phyloP scores from a whole-genome alignment of 1,140 invertebrate species.

The Hycleus phaleratus region DNA sequence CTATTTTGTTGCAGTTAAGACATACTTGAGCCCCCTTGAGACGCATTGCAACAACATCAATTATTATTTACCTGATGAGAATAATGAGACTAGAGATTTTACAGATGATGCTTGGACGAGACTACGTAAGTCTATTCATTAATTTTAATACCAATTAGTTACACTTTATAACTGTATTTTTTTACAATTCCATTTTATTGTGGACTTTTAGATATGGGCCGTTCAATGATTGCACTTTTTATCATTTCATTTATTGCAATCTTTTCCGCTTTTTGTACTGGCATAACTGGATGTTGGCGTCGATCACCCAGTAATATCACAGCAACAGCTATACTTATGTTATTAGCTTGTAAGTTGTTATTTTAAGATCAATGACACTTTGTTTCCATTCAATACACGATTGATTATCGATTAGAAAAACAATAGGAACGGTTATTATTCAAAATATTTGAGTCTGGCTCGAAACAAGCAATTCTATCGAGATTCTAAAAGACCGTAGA shows the following conservation, averaged over 20 bases:
- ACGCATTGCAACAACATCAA: slow-evolving; percentile 92
- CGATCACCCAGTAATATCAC: slow-evolving; percentile 87
- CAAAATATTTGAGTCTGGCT: too few species aligned
- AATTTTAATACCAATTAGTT: too few species aligned
- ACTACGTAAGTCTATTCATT: slow-evolving; percentile 55
- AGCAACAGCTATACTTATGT: slow-evolving; percentile 84
- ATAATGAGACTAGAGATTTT: slow-evolving; percentile 71
- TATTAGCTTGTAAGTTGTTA: slow-evolving; percentile 70
- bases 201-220: slow-evolving; percentile 70
- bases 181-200: slow-evolving; percentile 9
- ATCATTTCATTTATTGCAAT: slow-evolving; percentile 83
- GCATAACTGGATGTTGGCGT: slow-evolving; percentile 83
- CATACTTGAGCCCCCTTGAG: slow-evolving; percentile 86
- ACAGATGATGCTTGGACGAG: slow-evolving; percentile 78
- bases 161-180: too few species aligned
- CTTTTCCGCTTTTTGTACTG: slow-evolving; percentile 89
- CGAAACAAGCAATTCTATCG: too few species aligned
- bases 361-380: neutral
- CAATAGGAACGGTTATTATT: too few species aligned
- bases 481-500: too few species aligned
- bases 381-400: too few species aligned
- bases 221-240: slow-evolving; percentile 85
- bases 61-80: slow-evolving; percentile 83
- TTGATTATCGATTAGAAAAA: too few species aligned
- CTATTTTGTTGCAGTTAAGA: slow-evolving; percentile 63